Percentiles rank a stretch among this genome's conserved stretches.
Conservation (phyloP, 2,888 invertebrate genomes). For the Nephrotoma appendiculata region DNA sequence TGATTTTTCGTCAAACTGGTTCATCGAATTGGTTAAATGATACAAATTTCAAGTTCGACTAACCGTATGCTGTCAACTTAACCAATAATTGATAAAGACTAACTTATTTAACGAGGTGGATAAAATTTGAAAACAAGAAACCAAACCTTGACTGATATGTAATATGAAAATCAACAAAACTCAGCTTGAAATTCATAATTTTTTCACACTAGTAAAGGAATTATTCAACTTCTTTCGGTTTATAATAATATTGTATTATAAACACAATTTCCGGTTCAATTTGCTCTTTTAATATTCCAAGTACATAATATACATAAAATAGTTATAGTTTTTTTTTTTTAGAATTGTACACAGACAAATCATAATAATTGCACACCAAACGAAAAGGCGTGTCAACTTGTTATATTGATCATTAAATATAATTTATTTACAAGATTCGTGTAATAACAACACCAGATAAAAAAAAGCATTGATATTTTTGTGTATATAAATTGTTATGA, state of each 20-base stretch:
- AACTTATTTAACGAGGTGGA: neutral
- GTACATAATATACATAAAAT: neutral
- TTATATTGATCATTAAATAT: conserved; percentile 5
- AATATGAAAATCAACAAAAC: neutral
- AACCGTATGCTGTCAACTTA: neutral
- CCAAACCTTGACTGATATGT: neutral
- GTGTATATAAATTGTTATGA: neutral
- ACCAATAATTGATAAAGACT: neutral
- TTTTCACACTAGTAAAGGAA: neutral
- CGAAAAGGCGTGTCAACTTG: conserved; percentile 3
- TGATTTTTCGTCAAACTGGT: too few species aligned
- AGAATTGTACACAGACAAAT: neutral
- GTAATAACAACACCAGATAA: neutral
- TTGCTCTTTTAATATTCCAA: neutral
- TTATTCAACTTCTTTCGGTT: neutral
- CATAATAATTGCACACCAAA: neutral
- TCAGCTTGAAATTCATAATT: neutral
- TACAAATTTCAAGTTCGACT: too few species aligned
- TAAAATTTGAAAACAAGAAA: neutral
- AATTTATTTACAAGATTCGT: neutral
- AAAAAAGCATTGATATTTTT: neutral
- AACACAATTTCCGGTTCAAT: neutral
- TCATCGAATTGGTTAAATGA: too few species aligned
- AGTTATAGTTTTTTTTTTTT: neutral
- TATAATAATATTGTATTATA: neutral